phyloP scores from a whole-genome alignment of 2,113 vertebrate species.

The Phasianus colchicus region DNA sequence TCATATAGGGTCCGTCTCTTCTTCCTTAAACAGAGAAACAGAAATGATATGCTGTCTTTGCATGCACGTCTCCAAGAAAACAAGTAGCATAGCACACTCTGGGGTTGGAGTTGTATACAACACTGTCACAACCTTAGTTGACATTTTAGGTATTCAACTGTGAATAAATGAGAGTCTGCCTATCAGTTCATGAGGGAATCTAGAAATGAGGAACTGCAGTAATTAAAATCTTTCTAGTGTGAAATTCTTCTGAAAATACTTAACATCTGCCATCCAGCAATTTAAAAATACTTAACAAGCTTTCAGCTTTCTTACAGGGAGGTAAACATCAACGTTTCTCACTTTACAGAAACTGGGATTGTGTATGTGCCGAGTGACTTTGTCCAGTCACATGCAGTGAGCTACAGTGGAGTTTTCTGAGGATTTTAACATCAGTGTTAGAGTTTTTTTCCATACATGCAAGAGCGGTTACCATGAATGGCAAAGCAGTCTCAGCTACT shows the following conservation, averaged over 20 bases:
- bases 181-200: slow-evolving; percentile 42
- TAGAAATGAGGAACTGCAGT: not conserved
- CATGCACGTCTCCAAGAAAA: not conserved
- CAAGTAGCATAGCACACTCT: not conserved
- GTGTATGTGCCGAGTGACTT: not conserved
- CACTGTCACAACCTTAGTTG: not conserved
- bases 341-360: not conserved
- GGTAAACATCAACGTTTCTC: not conserved
- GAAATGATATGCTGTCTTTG: not conserved
- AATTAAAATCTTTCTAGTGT: slow-evolving; percentile 58
- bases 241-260: slow-evolving; percentile 40
- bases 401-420: not conserved
- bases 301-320: not conserved
- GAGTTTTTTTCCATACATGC: not conserved
- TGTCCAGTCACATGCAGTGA: not conserved
- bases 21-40: not conserved
- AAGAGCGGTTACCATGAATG: not conserved
- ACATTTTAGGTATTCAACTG: slow-evolving; percentile 16
- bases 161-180: slow-evolving; percentile 7
- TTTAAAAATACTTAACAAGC: slow-evolving; percentile 20
- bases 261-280: not conserved
- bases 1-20: not conserved
- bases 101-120: not conserved
- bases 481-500: not conserved
- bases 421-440: not conserved